Percentiles rank a stretch among this genome's conserved stretches.
Conservation (phyloP, 2,797 vertebrate genomes). For the Neostethus bicornis region DNA sequence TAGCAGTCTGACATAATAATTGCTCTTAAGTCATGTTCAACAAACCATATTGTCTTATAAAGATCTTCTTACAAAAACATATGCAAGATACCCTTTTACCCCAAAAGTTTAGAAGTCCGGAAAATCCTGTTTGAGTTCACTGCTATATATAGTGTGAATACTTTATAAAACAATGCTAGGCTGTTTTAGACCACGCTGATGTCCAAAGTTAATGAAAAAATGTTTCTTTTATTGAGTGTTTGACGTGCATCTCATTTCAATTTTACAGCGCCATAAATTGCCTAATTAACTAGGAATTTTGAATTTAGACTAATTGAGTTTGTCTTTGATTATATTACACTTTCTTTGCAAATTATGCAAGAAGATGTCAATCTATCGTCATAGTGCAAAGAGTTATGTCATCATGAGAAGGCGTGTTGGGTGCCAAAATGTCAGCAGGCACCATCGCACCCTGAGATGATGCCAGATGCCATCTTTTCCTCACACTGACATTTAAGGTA, state of each 20-base stretch:
- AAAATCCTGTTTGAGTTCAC: too few relatives aligned
- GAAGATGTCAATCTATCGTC: too few relatives aligned
- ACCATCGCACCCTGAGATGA: slow-evolving; percentile 41
- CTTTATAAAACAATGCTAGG: too few relatives aligned
- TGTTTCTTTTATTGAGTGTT: background rate
- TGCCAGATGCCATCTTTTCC: slow-evolving; percentile 63
- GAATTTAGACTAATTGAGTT: background rate
- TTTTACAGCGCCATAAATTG: background rate
- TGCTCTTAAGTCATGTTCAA: too few relatives aligned
- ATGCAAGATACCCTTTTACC: too few relatives aligned
- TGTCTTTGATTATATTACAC: background rate
- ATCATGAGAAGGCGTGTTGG: background rate
- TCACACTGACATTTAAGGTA: slow-evolving; percentile 57
- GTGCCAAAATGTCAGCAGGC: slow-evolving; percentile 20
- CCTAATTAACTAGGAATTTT: background rate
- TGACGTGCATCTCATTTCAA: background rate
- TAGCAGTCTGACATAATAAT: too few relatives aligned
- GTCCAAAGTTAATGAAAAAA: background rate
- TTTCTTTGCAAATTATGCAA: background rate
- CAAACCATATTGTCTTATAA: too few relatives aligned
- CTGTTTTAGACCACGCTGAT: too few relatives aligned
- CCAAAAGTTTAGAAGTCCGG: too few relatives aligned
- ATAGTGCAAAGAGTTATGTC: background rate
- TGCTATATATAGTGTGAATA: too few relatives aligned
- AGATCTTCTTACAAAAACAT: too few relatives aligned